Evolutionary conservation across 2,797 vertebrate genomes (phyloP), one percentile per base, ranked within the genome.

Genomic region (Acanthornis magna): DNA sequence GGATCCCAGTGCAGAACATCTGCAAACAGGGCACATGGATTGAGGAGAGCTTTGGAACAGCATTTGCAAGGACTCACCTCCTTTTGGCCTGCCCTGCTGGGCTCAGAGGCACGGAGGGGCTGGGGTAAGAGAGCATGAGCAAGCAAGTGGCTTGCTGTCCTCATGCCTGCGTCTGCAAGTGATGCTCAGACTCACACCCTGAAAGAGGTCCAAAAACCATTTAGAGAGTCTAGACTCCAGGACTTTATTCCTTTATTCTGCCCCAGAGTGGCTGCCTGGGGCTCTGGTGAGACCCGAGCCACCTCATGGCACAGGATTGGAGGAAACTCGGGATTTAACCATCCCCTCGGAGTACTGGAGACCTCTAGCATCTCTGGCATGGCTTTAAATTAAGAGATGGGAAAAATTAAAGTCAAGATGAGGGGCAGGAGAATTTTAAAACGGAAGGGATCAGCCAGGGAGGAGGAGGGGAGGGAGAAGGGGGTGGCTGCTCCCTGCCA

Each of bases 341-440:
- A 32, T 30, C 23, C 34, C 48, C 4, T 22, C 5, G 16, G n/a
- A 75, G 12, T 5, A 36, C n/a, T 54, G 43, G 66, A 47, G 70
- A 48, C 16, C 40, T 15, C 55, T 5, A 6, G 38, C 55, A 53
- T 32, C 63, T 76, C 61, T 3, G 13, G 8, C 20, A 51, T 25
- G 29, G 45, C 53, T 96, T 73, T 79, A 75, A 61, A 86, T 84
- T 79, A 70, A 81, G 58, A 95, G 72, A 70, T 7, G 36, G 75
- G 82, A 19, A 88, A 94, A 91, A 58, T 45, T 92, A 36, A 55
- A 36, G 36, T 57, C 19, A 45, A 43, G 85, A 62, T 13, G 18
- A 71, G 13, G 10, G 43, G 34, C 78, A 38, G 48, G 50, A 53
- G n/a, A 50, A 29, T 30, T 6, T 19, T 23, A 57, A 19, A 74